Evolutionary conservation across 2,113 vertebrate species (phyloP).

Genomic region (Spea multiplicata): DNA sequence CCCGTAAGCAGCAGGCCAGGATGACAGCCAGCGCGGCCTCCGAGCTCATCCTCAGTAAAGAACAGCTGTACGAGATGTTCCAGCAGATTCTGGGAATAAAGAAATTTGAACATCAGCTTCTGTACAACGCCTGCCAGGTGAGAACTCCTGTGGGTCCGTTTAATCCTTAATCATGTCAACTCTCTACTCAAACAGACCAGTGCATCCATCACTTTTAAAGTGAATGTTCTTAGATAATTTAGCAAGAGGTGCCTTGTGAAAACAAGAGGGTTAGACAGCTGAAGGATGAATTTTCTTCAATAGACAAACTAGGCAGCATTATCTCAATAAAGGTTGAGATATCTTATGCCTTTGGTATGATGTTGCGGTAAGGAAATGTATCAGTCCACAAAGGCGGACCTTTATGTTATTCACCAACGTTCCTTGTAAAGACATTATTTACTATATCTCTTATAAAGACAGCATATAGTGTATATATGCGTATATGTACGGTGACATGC

Average conservation of each 20-base stretch:
- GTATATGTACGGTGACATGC: too few species aligned
- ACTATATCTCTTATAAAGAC: too few species aligned
- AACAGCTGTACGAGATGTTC: constrained; percentile 99
- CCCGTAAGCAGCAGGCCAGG: constrained; percentile 90
- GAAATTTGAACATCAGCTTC: constrained; percentile 97
- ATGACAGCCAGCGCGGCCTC: constrained; percentile 94
- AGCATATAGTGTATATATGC: too few species aligned
- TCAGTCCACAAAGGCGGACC: too few species aligned
- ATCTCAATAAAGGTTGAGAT: too few species aligned
- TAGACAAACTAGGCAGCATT: too few species aligned
- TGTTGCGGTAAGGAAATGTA: too few species aligned
- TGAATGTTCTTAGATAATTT: background rate
- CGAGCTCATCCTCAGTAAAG: constrained; percentile 97
- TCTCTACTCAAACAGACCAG: constrained; percentile 4
- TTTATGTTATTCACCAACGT: too few species aligned
- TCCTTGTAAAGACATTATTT: too few species aligned
- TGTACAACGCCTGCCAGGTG: constrained; percentile 98
- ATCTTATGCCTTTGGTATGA: too few species aligned
- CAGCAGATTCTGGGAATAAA: constrained; percentile 97
- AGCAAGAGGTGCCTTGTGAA: background rate
- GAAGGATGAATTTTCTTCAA: background rate
- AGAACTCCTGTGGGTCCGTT: constrained; percentile 45
- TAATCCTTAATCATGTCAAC: constrained; percentile 28
- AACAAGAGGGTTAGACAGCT: constrained; percentile 4
- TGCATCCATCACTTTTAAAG: constrained; percentile 19